Evolutionary conservation across 2,113 vertebrate species (phyloP), one percentile per base, ranked within the genome.

Genomic region (Calonectris borealis): DNA sequence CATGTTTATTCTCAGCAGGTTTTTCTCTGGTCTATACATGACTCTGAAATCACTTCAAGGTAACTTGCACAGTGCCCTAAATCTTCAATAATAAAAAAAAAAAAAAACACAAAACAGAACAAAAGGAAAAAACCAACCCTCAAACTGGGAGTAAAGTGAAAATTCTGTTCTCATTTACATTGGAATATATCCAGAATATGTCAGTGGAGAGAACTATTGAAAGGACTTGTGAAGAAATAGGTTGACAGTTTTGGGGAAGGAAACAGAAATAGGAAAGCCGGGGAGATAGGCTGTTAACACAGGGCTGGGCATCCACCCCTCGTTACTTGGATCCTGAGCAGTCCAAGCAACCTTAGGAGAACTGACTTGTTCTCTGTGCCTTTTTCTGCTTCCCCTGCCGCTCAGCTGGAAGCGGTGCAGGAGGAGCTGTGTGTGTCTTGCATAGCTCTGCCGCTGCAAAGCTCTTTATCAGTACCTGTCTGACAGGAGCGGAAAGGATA

Each of bases 391-490:
- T 80, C 27, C 31, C 9, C 15, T 22, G 61, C 49, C 24, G 36
- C 61, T 62, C 51, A 25, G 16, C 49, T 48, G 24, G 34, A 65
- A 61, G 44, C 0, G 0, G 10, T 24, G 21, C 4, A 4, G 55
- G 38, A 73, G 32, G 49, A 95, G 44, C 36, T 58, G 7, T 32
- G 48, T 31, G 2, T 36, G 38, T 48, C 36, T 60, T 52, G 69
- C 38, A 21, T 18, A 58, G 44, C 40, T 51, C 54, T 92, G 64
- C 52, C 3, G 2, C 64, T 34, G 26, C 54, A 55, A 61, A 75
- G 46, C 13, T 48, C 68, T 36, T 81, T 46, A 51, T 79, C 49
- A 32, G 1, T 16, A 52, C 4, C 16, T 6, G 3, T 12, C 31
- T 82, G 51, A 49, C 8, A 2, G 34, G 21, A 52, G 18, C 26